A percentile compares a stretch with the other conserved stretches of the same genome.
These are phyloP conservation scores for Zelleria hepariella DNA, from an alignment of 2,888 invertebrate genomes.

Conservation along the genomic window DNA sequence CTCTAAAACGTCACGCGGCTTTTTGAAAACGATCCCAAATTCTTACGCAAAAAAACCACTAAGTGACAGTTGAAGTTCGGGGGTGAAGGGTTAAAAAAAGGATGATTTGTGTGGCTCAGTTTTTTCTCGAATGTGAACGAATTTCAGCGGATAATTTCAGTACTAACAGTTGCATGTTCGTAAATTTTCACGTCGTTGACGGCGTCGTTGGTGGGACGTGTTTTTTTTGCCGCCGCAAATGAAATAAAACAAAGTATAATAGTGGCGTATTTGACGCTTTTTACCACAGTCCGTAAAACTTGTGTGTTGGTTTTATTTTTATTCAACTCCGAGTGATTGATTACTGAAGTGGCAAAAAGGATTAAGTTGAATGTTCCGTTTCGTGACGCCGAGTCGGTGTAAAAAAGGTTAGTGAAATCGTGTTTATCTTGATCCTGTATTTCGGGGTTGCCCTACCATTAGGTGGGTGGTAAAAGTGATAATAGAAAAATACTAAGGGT, in stretches of 20 bases:
- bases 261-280: background rate
- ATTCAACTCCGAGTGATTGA: constrained; percentile 20
- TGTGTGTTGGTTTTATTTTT: constrained; percentile 13
- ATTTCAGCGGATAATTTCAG: background rate
- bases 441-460: background rate
- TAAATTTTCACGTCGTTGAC: constrained; percentile 18
- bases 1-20: constrained; percentile 24
- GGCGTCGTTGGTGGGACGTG: background rate
- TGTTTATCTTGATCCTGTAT: constrained; percentile 10
- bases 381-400: constrained; percentile 20
- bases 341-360: constrained; percentile 18
- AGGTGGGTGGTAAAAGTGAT: background rate
- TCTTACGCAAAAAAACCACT: constrained; percentile 10
- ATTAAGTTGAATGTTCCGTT: constrained; percentile 22
- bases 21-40: constrained; percentile 30
- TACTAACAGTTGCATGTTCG: constrained; percentile 9
- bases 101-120: background rate
- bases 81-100: background rate
- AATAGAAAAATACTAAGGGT: background rate
- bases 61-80: background rate
- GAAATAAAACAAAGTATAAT: constrained; percentile 12
- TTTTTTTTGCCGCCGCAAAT: constrained; percentile 6
- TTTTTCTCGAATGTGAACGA: background rate
- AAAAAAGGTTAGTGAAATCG: constrained; percentile 9
- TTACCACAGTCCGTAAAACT: background rate